Evolutionary conservation across 2,888 invertebrate species (phyloP).

Genomic region (Drosophila prolongata): DNA sequence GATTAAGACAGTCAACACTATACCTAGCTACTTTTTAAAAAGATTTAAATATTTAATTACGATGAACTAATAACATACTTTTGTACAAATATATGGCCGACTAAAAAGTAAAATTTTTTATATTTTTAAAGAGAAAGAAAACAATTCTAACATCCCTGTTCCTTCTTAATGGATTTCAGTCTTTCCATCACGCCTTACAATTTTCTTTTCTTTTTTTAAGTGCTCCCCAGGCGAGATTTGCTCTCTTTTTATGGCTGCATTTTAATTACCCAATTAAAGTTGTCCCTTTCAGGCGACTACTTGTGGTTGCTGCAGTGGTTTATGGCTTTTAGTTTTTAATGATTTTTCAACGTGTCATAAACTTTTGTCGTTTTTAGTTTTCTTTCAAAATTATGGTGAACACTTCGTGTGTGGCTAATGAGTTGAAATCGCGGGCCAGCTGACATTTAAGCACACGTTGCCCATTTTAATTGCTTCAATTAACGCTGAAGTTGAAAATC

Average conservation of each 20-base stretch:
- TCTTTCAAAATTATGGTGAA: slow-evolving; percentile 14
- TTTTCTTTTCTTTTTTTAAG: slow-evolving; percentile 47
- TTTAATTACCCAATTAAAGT: slow-evolving; percentile 71
- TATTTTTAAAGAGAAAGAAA: neutral
- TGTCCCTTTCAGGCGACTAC: slow-evolving; percentile 18
- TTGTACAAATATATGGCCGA: no score
- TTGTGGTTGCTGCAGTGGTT: slow-evolving; percentile 19
- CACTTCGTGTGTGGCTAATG: slow-evolving; percentile 70
- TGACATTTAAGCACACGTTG: slow-evolving; percentile 37
- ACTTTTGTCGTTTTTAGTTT: slow-evolving; percentile 34
- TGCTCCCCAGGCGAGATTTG: slow-evolving; percentile 43
- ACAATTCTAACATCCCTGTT: neutral
- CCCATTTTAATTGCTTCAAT: slow-evolving; percentile 69
- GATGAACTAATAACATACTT: no score
- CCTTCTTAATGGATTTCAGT: neutral
- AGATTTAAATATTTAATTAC: no score
- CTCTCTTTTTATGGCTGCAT: slow-evolving; percentile 48
- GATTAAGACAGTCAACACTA: no score
- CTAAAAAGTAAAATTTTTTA: neutral
- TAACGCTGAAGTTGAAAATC: slow-evolving; percentile 55
- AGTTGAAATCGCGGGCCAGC: slow-evolving; percentile 33
- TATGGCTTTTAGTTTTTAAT: slow-evolving; percentile 35
- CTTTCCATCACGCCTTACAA: slow-evolving; percentile 21
- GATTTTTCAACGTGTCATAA: slow-evolving; percentile 59
- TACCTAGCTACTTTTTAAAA: no score